Evolutionary conservation across 2,797 vertebrate genomes (phyloP).

Genomic region (Ctenochaetus hawaiiensis): DNA sequence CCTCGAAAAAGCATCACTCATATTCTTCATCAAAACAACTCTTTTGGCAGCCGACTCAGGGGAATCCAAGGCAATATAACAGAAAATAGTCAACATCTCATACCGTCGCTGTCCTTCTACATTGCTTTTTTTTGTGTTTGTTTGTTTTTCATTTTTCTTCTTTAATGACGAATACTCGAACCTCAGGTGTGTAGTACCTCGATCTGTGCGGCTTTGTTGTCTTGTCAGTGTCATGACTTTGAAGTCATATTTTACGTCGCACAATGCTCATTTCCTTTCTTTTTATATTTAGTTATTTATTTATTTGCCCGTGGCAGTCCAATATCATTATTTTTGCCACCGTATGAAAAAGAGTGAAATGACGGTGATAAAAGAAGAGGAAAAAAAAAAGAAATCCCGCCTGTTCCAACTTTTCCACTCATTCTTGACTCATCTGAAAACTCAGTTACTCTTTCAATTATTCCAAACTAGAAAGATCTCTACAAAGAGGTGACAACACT

Average conservation of each 20-base stretch:
- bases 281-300: conserved; percentile 58
- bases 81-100: conserved; percentile 74
- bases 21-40: conserved; percentile 75
- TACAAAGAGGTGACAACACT: conserved; percentile 77
- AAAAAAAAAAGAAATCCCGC: conserved; percentile 16
- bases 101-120: conserved; percentile 52
- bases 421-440: conserved; percentile 71
- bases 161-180: conserved; percentile 73
- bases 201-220: conserved; percentile 76
- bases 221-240: conserved; percentile 79
- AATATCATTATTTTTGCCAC: conserved; percentile 70
- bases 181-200: conserved; percentile 74
- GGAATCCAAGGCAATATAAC: conserved; percentile 74
- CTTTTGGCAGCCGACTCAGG: conserved; percentile 67
- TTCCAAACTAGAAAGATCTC: conserved; percentile 76
- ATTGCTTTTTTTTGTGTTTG: conserved; percentile 8
- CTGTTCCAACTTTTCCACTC: conserved; percentile 55
- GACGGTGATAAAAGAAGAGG: conserved; percentile 53
- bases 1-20: conserved; percentile 67
- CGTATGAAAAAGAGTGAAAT: conserved; percentile 62
- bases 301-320: conserved; percentile 65
- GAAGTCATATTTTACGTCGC: conserved; percentile 74
- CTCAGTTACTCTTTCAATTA: conserved; percentile 86
- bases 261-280: conserved; percentile 65
- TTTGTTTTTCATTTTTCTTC: conserved; percentile 69